Evolutionary conservation across 2,797 vertebrate species (phyloP), one percentile per base, ranked within the genome.

Genomic region (Centroberyx gerrardi): DNA sequence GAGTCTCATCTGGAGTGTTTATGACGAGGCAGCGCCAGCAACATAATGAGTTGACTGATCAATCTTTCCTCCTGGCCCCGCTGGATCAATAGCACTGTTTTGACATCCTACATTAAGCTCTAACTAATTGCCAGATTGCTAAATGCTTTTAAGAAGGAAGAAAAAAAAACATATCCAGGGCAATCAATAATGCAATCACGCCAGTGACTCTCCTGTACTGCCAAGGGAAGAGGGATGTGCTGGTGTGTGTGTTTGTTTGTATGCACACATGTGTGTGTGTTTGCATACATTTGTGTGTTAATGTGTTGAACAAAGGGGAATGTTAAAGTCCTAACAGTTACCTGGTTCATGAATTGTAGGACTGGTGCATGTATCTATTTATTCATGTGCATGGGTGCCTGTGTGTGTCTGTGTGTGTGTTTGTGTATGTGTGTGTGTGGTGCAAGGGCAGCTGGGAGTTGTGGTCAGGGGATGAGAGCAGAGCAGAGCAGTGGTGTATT

Each of bases 51-150:
- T 94, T 92, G 91, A 92, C 93, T 96, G 95, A 97, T 97, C 95
- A 97, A 94, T 96, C 90, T 88, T 76, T 90, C 80, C 88, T 96
- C 85, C 85, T 91, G 93, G 94, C 83, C 76, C 46, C 70, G 51
- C 80, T 82, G 87, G 92, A 94, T 97, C 93, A 17, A 97, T 97
- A 92, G 68, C 86, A 83, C 88, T 97, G 94, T 96, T 97, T 96
- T 95, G 96, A 97, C 97, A 96, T 96, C 96, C 94, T 95, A 89
- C 96, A 97, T 97, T 98, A 98, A 97, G 94, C 88, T 94, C 94
- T 95, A 97, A 97, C 97, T 97, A 98, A 99, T 96, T 97, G 96
- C 92, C 88, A 89, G 90, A 95, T 94, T 94, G 94, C 92, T 94
- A 97, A 96, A 97, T 95, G 96, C 96, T 97, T 98, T 96, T 94